These are phyloP conservation scores for Neomicropteryx cornuta DNA, from an alignment of 1,140 invertebrate genomes.

Conservation along the genomic window DNA sequence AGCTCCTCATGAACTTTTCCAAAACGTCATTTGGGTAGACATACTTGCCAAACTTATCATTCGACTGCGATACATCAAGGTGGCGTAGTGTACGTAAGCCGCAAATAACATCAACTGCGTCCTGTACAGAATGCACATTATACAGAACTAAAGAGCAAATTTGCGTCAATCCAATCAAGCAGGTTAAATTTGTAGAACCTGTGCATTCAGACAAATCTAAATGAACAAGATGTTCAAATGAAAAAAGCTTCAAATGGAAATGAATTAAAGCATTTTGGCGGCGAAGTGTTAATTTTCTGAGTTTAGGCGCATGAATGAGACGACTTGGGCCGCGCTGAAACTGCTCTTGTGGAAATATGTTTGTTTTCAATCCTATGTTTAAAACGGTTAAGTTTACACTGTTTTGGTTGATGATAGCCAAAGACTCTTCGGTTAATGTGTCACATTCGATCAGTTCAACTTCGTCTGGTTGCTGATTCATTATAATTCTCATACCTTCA, in stretches of 20 bases:
- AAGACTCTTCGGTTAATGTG: constrained; percentile 46
- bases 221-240: constrained; percentile 53
- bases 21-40: constrained; percentile 55
- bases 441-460: constrained; percentile 64
- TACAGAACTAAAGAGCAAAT: constrained; percentile 65
- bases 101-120: constrained; percentile 37
- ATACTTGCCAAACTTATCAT: constrained; percentile 51
- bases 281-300: constrained; percentile 51
- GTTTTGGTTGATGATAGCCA: constrained; percentile 46
- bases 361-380: constrained; percentile 23
- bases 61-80: constrained; percentile 73
- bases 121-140: constrained; percentile 46
- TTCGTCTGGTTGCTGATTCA: constrained; percentile 58
- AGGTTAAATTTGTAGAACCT: constrained; percentile 43
- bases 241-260: constrained; percentile 42
- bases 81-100: constrained; percentile 50
- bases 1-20: constrained; percentile 52
- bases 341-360: constrained; percentile 21
- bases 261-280: constrained; percentile 39
- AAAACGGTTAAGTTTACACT: constrained; percentile 37
- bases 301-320: constrained; percentile 48
- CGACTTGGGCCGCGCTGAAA: constrained; percentile 4
- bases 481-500: constrained; percentile 51
- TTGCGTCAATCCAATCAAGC: constrained; percentile 46
- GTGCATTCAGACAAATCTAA: constrained; percentile 70